Conservation (phyloP, 2,888 invertebrate species). For the Torymus auratus region DNA sequence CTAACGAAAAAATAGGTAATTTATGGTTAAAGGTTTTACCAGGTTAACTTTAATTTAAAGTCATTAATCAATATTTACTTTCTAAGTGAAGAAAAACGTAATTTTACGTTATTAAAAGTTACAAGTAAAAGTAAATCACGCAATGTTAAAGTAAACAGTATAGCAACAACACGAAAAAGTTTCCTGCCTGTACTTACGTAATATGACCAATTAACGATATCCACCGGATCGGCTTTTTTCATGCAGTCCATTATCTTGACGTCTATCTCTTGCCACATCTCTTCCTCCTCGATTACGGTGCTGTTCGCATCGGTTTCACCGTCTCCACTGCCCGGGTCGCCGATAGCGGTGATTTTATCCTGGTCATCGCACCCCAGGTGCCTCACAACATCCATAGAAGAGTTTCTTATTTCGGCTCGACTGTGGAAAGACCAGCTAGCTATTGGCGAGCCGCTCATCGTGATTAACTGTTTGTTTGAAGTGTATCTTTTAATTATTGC, state of each 20-base stretch:
- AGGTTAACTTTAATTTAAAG: no score
- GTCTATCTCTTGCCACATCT: slow-evolving; percentile 33
- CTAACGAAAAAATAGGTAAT: no score
- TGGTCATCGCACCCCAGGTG: slow-evolving; percentile 60
- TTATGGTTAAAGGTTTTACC: no score
- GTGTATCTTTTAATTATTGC: no score
- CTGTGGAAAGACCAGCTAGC: slow-evolving; percentile 61
- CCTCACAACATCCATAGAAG: slow-evolving; percentile 63
- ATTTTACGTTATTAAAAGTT: no score
- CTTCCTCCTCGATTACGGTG: slow-evolving; percentile 14
- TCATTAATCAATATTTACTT: no score
- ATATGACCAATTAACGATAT: background rate
- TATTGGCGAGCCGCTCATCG: slow-evolving; percentile 66
- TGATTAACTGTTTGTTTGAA: slow-evolving; percentile 60
- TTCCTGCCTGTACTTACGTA: slow-evolving; percentile 56
- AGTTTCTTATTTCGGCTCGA: slow-evolving; percentile 56
- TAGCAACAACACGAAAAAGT: no score
- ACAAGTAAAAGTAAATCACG: no score
- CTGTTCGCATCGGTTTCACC: slow-evolving; percentile 10
- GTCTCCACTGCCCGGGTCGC: slow-evolving; percentile 10
- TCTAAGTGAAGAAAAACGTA: no score
- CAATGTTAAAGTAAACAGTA: no score
- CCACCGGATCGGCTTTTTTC: slow-evolving; percentile 50
- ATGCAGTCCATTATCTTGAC: slow-evolving; percentile 63
- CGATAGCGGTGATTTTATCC: background rate